Evolutionary conservation across 2,113 vertebrate genomes (phyloP).

Genomic region (Podiceps cristatus): DNA sequence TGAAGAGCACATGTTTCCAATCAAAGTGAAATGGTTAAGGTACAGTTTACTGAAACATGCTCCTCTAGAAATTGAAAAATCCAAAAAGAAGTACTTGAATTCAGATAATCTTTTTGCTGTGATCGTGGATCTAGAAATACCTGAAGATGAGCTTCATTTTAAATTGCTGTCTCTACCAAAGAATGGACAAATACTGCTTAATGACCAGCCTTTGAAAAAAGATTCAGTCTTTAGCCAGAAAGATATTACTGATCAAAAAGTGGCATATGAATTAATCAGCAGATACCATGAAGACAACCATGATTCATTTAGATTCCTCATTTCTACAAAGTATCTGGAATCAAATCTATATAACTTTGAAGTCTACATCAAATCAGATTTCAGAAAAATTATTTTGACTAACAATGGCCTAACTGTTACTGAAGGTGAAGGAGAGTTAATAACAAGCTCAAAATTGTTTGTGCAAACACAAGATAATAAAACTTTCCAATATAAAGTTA

Average conservation of each 20-base stretch:
- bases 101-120: conserved; percentile 80
- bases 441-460: conserved; percentile 84
- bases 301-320: conserved; percentile 86
- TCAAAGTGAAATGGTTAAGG: conserved; percentile 84
- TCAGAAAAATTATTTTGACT: conserved; percentile 80
- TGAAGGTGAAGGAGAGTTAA: conserved; percentile 89
- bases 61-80: conserved; percentile 81
- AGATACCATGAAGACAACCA: conserved; percentile 74
- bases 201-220: conserved; percentile 75
- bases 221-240: conserved; percentile 87
- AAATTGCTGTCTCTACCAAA: conserved; percentile 82
- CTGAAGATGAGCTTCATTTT: conserved; percentile 82
- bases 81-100: conserved; percentile 77
- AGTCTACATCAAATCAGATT: conserved; percentile 84
- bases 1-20: conserved; percentile 80
- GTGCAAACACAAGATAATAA: conserved; percentile 81
- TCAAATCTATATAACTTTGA: conserved; percentile 83
- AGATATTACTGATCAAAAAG: conserved; percentile 77
- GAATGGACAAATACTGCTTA: conserved; percentile 84
- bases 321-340: conserved; percentile 85
- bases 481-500: conserved; percentile 83
- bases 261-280: conserved; percentile 82
- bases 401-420: conserved; percentile 83
- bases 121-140: conserved; percentile 69
- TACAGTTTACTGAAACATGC: conserved; percentile 80